Evolutionary conservation across 64 coral and sea anemone genomes (phyloP).

Genomic region (Dendronephthya gigantea): DNA sequence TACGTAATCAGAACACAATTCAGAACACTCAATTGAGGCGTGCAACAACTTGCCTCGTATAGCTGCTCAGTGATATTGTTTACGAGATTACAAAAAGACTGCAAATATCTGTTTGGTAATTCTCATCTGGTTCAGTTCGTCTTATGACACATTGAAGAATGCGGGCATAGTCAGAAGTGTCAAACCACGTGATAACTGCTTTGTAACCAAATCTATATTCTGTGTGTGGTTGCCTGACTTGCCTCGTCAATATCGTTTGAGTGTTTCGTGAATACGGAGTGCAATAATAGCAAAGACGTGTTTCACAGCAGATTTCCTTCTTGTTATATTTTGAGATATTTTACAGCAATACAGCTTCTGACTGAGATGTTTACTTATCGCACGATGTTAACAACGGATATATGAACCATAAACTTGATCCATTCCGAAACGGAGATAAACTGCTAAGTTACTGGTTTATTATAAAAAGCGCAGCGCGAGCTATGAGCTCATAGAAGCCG

Average conservation of each 20-base stretch:
- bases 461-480: neutral
- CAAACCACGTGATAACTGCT: neutral
- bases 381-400: no score
- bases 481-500: neutral
- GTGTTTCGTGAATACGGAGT: neutral
- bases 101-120: no score
- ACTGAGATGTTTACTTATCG: neutral
- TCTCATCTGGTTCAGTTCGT: no score
- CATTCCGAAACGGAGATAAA: neutral
- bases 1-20: no score
- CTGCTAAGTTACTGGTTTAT: neutral
- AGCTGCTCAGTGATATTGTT: no score
- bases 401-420: no score
- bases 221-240: neutral
- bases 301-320: neutral
- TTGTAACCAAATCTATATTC: neutral
- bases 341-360: neutral
- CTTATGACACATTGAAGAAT: neutral
- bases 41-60: no score
- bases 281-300: neutral
- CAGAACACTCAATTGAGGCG: no score
- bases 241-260: neutral
- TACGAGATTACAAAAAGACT: no score
- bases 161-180: neutral
- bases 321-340: neutral